A percentile compares a stretch with the other conserved stretches of the same genome.
These are phyloP conservation scores for Cristatella mucedo DNA, from an alignment of 2,888 invertebrate genomes.

Conservation along the genomic window DNA sequence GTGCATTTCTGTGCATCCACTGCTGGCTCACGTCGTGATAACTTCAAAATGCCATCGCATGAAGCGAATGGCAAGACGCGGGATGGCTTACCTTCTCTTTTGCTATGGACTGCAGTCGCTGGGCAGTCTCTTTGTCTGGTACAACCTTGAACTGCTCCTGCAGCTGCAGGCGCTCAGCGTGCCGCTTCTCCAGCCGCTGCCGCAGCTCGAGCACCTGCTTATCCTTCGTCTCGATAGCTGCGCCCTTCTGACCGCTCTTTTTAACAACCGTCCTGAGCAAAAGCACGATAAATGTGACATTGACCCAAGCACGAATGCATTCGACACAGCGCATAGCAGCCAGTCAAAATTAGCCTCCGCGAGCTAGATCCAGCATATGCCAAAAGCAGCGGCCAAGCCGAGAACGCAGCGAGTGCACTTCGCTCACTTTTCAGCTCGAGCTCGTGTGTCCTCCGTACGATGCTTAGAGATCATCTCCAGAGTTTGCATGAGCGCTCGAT, in stretches of 20 bases:
- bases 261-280: no score
- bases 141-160: slow-evolving; percentile 18
- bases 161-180: slow-evolving; percentile 18
- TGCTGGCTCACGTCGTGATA: no score
- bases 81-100: slow-evolving; percentile 20
- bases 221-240: slow-evolving; percentile 17
- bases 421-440: slow-evolving; percentile 27
- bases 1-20: no score
- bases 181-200: slow-evolving; percentile 24
- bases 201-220: slow-evolving; percentile 23
- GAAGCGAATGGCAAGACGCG: background rate
- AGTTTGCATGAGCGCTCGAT: slow-evolving; percentile 30
- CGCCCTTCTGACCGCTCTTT: slow-evolving; percentile 16
- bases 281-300: background rate
- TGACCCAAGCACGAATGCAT: background rate
- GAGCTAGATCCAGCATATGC: background rate
- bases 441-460: slow-evolving; percentile 27
- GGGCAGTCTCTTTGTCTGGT: slow-evolving; percentile 17
- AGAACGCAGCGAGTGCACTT: background rate
- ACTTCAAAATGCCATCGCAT: no score
- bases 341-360: no score
- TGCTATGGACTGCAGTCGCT: slow-evolving; percentile 19
- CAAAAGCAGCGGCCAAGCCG: background rate
- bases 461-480: slow-evolving; percentile 32
- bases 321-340: no score